Percentiles rank a stretch among this genome's conserved stretches.
Conservation (phyloP, 2,113 vertebrate genomes). For the Laticauda colubrina region DNA sequence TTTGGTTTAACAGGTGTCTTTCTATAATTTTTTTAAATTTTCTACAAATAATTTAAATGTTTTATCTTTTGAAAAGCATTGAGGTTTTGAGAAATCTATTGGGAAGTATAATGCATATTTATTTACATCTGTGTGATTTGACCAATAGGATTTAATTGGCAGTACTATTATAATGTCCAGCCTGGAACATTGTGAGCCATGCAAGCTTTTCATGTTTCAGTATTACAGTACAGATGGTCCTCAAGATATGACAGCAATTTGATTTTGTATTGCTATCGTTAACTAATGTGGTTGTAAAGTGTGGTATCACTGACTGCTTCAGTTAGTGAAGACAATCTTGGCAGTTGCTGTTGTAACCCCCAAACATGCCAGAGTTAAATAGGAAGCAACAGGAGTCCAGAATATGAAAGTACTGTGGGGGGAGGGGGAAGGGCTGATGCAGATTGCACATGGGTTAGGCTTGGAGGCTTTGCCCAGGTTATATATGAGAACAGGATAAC, state of each 20-base stretch:
- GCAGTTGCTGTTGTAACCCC: neutral
- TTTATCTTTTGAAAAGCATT: neutral
- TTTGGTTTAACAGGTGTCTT: neutral
- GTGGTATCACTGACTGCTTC: neutral
- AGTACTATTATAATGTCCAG: neutral
- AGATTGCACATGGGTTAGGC: neutral
- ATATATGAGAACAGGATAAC: neutral
- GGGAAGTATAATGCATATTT: neutral
- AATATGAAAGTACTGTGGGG: neutral
- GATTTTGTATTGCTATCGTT: neutral
- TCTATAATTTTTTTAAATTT: neutral
- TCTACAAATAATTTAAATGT: neutral
- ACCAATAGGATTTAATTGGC: neutral
- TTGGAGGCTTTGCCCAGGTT: neutral
- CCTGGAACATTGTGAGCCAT: neutral
- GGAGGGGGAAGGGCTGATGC: neutral
- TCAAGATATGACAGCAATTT: neutral
- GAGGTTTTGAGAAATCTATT: neutral
- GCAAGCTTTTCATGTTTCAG: neutral
- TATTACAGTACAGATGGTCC: neutral
- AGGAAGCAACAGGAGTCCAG: neutral
- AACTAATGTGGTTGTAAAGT: neutral
- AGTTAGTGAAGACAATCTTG: neutral
- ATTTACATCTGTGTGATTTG: neutral
- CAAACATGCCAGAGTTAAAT: neutral